A percentile compares a stretch with the other conserved stretches of the same genome.
These are phyloP conservation scores for Herpetotheres cachinnans DNA, from an alignment of 2,113 vertebrate species.

Conservation along the genomic window DNA sequence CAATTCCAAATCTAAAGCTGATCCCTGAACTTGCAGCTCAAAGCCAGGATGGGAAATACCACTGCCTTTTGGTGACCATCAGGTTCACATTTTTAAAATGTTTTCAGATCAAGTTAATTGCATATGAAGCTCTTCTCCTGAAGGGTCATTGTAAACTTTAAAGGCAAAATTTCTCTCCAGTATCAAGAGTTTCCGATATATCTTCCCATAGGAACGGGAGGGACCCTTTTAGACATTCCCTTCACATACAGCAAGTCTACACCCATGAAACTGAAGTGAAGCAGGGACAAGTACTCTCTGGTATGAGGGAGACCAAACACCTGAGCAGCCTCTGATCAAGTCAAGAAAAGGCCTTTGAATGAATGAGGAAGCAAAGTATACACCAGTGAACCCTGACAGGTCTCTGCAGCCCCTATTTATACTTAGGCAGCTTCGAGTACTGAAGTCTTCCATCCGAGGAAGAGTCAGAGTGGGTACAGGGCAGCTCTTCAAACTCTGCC, in stretches of 20 bases:
- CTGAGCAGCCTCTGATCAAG: not conserved
- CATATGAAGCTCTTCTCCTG: not conserved
- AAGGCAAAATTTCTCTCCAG: not conserved
- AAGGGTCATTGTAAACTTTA: not conserved
- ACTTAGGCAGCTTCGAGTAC: not conserved
- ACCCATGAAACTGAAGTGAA: not conserved
- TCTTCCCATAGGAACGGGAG: not conserved
- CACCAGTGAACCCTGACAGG: not conserved
- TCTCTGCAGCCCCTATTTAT: not conserved
- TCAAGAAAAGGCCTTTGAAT: not conserved
- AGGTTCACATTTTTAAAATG: not conserved
- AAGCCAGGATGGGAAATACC: not conserved
- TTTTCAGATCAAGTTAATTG: not conserved
- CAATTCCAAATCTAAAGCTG: not conserved
- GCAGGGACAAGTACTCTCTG: not conserved
- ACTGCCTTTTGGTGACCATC: not conserved
- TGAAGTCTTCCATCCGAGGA: not conserved
- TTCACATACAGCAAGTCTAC: not conserved
- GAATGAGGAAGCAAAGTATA: not conserved
- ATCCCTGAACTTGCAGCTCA: not conserved
- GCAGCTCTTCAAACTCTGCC: not conserved
- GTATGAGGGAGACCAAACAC: not conserved
- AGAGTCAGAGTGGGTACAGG: not conserved
- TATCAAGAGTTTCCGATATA: not conserved
- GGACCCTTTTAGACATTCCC: not conserved